Base-by-base conservation (phyloP, 2,113 vertebrate species). In the Lampris incognitus region DNA sequence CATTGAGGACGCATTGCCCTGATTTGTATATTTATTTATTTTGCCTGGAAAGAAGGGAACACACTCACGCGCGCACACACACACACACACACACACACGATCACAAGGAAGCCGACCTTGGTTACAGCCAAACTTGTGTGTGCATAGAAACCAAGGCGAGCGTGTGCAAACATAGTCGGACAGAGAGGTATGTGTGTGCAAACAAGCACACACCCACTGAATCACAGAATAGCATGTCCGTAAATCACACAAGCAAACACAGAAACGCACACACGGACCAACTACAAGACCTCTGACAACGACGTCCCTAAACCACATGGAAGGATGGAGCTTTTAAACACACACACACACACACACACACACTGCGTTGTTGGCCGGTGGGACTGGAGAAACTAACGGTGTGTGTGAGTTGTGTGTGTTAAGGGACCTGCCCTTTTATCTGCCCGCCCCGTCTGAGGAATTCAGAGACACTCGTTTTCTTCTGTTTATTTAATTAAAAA, bases 131-230 rank as follows among this genome's bases (percentile, higher is more conserved):
- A 24, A 6, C 13, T 2, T 42, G 59, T 61, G 59, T 61, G 59
- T 61, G 6, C n/a, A 24, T 46, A 62, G 41, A 9, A 24, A 37
- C 2, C 1, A 3, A 5, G 46, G 7, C 36, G 7, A 65, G 24
- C 44, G 5, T 38, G 44, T 65, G 62, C 46, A 65, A 49, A 65
- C 46, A 65, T 9, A 50, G 46, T 50, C 62, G 50, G 62, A 49
- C 36, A 65, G 37, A 65, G 37, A 65, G 46, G 62, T 50, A 65
- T 65, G 62, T 46, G 4, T 50, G 62, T 48, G 62, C 46, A 65
- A 37, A 50, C 62, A 61, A 61, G 39, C 39, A 61, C 59, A 61
- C 59, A 42, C 59, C 59, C 41, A 61, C 59, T n/a, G 59, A 37
- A 40, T 59, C 41, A 61, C 59, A 44, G 59, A 37, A 40, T 59